These are phyloP conservation scores for Diadegma fenestrale DNA, from an alignment of 2,888 invertebrate species.

Conservation along the genomic window DNA sequence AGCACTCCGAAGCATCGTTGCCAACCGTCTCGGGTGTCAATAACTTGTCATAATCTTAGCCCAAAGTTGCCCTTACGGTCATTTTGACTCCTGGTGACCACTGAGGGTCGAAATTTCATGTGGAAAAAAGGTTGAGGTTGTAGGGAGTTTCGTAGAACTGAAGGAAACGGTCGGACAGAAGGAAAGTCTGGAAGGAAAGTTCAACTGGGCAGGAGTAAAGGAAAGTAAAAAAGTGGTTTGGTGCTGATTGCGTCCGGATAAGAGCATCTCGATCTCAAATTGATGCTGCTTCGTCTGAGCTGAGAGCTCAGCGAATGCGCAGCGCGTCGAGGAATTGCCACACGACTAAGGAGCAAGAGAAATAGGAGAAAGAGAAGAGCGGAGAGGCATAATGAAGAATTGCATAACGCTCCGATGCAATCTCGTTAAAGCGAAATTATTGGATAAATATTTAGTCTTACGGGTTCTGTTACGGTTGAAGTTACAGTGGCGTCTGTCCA, in stretches of 20 bases:
- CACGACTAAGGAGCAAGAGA: conserved; percentile 13
- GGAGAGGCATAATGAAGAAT: conserved; percentile 22
- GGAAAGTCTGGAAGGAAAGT: conserved; percentile 66
- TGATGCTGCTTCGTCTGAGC: not conserved
- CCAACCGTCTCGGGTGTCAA: too few species aligned
- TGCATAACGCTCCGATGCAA: conserved; percentile 55
- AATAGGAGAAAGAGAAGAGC: conserved; percentile 16
- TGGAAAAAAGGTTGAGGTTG: not conserved
- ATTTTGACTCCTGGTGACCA: too few species aligned
- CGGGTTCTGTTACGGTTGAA: conserved; percentile 75
- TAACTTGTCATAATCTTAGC: too few species aligned
- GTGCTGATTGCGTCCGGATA: conserved; percentile 14
- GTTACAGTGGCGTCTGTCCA: conserved; percentile 48
- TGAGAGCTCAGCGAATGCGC: not conserved
- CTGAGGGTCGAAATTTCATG: too few species aligned
- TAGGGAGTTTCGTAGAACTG: not conserved
- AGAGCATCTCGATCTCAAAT: conserved; percentile 50
- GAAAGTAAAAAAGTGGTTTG: conserved; percentile 2
- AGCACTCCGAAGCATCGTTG: too few species aligned
- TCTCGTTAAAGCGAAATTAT: conserved; percentile 60
- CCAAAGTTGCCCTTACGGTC: too few species aligned
- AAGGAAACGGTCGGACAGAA: conserved; percentile 12
- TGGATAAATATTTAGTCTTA: conserved; percentile 79
- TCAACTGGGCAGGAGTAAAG: conserved; percentile 27
- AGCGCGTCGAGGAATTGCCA: conserved; percentile 29